Evolutionary conservation across 35 echinoderm and acorn worm species (phyloP).

Genomic region (Eucidaris tribuloides): DNA sequence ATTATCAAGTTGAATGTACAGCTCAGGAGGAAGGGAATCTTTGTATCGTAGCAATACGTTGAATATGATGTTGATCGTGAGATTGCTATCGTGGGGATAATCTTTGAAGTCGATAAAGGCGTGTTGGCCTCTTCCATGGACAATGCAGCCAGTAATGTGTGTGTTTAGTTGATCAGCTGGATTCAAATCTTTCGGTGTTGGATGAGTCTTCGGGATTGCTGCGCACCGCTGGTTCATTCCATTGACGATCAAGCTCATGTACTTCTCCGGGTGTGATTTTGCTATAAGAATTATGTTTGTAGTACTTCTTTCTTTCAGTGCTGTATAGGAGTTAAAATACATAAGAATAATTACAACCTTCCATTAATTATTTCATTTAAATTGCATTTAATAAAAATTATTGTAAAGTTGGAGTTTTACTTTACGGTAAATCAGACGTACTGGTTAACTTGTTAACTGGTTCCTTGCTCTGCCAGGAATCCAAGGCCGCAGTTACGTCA

Average conservation of each 20-base stretch:
- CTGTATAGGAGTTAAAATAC: too few species aligned
- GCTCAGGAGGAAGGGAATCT: constrained; percentile 7
- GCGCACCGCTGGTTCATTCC: constrained; percentile 46
- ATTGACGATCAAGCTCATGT: constrained; percentile 54
- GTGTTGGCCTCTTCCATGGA: constrained; percentile 39
- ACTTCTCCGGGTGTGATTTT: constrained; percentile 18
- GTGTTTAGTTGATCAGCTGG: constrained; percentile 8
- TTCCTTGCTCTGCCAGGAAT: too few species aligned
- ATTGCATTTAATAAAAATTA: too few species aligned
- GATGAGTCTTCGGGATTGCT: neutral
- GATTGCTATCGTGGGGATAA: constrained; percentile 44
- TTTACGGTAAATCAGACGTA: too few species aligned
- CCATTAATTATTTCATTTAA: too few species aligned
- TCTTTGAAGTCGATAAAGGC: constrained; percentile 46
- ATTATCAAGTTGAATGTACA: constrained; percentile 54
- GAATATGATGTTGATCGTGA: constrained; percentile 37
- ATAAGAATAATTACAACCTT: too few species aligned
- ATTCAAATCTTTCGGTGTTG: neutral
- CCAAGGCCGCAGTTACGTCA: too few species aligned
- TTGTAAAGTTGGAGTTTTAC: too few species aligned
- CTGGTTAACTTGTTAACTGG: too few species aligned
- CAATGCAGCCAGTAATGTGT: constrained; percentile 50
- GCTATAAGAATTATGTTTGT: constrained; percentile 46
- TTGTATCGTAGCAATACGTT: neutral
- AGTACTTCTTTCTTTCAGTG: constrained; percentile 44